Evolutionary conservation across 92 coral and sea anemone genomes (phyloP).

Genomic region (Isaurus tuberculatus): DNA sequence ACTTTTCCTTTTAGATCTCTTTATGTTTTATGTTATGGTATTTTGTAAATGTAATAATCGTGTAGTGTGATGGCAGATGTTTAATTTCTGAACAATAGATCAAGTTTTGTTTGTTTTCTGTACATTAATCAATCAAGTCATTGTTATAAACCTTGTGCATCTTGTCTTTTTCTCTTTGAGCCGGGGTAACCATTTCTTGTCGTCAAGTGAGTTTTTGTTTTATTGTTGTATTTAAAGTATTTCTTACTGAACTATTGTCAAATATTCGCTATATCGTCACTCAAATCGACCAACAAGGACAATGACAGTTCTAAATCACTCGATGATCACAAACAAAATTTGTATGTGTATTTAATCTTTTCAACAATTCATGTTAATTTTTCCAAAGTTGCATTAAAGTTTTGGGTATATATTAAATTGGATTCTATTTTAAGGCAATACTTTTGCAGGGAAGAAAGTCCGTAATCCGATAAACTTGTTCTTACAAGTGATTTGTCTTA

Average conservation of each 20-base stretch:
- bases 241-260: not conserved
- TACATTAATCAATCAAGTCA: constrained; percentile 13
- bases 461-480: not conserved
- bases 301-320: not conserved
- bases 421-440: not conserved
- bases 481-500: not conserved
- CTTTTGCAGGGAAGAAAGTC: not conserved
- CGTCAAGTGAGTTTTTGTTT: not conserved
- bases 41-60: not conserved
- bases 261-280: not conserved
- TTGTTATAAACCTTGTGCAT: not conserved
- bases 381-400: not conserved
- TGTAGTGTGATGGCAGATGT: constrained; percentile 20
- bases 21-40: not conserved
- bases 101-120: constrained; percentile 15
- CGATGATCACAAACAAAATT: not conserved
- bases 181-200: not conserved
- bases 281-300: not conserved
- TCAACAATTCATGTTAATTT: not conserved
- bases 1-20: not conserved
- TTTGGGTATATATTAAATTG: not conserved
- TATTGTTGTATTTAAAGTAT: not conserved
- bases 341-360: not conserved
- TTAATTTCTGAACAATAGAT: constrained; percentile 36
- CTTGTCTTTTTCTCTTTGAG: not conserved